These are phyloP conservation scores for Eilema griseolum DNA, from an alignment of 2,888 invertebrate genomes.

Conservation along the genomic window DNA sequence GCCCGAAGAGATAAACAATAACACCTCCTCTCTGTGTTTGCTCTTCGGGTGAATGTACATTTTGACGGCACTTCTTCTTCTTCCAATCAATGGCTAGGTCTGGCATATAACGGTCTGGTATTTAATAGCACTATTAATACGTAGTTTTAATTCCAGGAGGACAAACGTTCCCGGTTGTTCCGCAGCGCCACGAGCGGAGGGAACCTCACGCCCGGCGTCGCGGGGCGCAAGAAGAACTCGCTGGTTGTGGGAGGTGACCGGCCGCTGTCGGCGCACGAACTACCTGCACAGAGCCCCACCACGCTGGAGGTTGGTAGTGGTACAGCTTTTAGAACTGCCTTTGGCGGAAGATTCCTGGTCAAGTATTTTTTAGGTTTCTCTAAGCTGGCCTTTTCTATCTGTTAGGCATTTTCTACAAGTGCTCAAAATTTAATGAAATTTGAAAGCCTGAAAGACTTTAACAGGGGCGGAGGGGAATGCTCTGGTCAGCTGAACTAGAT, in stretches of 20 bases:
- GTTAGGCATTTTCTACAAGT: no score
- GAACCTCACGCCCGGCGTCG: constrained; percentile 76
- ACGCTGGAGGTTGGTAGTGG: constrained; percentile 70
- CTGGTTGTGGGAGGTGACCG: constrained; percentile 70
- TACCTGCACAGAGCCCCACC: constrained; percentile 82
- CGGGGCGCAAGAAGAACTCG: constrained; percentile 80
- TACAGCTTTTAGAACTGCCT: no score
- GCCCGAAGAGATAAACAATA: no score
- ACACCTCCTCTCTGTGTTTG: not conserved
- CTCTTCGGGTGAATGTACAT: not conserved
- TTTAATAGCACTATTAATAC: not conserved
- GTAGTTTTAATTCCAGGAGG: constrained; percentile 64
- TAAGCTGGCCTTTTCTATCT: no score
- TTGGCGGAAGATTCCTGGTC: not conserved
- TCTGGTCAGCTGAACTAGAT: no score
- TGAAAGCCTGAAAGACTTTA: no score
- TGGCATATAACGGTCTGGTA: no score
- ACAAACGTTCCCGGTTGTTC: constrained; percentile 89
- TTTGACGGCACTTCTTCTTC: no score
- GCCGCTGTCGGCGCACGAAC: constrained; percentile 79
- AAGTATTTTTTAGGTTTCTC: no score
- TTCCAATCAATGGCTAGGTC: no score
- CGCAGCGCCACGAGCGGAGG: constrained; percentile 88
- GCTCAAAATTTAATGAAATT: no score
- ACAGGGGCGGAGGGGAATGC: no score